Evolutionary conservation across 2,797 vertebrate species (phyloP).

Genomic region (Vespertilio murinus): DNA sequence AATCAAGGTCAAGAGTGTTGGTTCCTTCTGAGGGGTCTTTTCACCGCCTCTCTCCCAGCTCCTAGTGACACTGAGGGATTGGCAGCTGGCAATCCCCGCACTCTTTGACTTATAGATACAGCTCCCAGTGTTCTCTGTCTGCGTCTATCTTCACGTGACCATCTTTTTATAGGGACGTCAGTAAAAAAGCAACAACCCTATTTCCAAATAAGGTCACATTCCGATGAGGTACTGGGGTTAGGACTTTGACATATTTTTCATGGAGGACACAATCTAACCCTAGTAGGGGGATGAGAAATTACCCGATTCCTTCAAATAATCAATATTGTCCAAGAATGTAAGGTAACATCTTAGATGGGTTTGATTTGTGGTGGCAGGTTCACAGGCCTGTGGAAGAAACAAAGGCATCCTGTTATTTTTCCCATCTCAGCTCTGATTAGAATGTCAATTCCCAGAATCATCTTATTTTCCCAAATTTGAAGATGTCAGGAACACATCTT

Average conservation of each 20-base stretch:
- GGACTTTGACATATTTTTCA: not conserved
- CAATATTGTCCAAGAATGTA: not conserved
- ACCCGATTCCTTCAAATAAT: not conserved
- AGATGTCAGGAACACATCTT: not conserved
- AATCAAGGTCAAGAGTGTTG: not conserved
- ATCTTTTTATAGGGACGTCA: not conserved
- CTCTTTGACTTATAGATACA: not conserved
- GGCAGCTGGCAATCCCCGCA: not conserved
- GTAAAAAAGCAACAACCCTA: not conserved
- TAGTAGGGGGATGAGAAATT: not conserved
- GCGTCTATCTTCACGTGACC: not conserved
- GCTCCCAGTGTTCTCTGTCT: not conserved
- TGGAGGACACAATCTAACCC: not conserved
- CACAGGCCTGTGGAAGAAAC: not conserved
- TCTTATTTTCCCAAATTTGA: constrained; percentile 6
- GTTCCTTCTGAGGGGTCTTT: not conserved
- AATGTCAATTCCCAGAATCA: not conserved
- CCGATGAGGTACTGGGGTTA: not conserved
- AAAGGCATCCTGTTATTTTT: constrained; percentile 16
- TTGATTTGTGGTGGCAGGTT: not conserved
- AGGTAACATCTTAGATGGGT: not conserved
- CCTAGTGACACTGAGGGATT: not conserved
- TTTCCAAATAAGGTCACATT: constrained; percentile 45
- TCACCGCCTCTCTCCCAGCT: not conserved
- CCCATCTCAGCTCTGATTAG: not conserved